Evolutionary conservation across 1,140 invertebrate genomes (phyloP), one percentile per base, ranked within the genome.

Genomic region (Heterodera schachtii): DNA sequence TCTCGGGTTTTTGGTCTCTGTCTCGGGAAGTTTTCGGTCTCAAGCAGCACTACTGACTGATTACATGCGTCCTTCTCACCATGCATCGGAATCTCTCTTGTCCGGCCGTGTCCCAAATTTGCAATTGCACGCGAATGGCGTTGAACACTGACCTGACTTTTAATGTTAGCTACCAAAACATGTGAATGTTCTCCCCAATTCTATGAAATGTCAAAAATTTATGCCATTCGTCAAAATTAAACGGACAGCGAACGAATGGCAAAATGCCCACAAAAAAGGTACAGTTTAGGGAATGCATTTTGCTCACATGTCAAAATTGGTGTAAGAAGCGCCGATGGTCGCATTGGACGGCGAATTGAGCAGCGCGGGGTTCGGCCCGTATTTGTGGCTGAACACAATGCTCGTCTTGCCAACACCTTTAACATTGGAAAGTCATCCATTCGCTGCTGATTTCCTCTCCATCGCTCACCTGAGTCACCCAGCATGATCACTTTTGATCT

Each of bases 21-120:
- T 31, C 31, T 31, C 31, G 31, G 1, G 31, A 31, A 31, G 31
- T 31, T 31, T 31, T 31, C 31, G 31, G 31, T 31, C 31, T 31
- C 31, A 31, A 31, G 31, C 31, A 31, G 31, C 31, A 31, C 31
- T 31, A 31, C 31, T 31, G 31, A 31, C 31, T 31, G 31, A 31
- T 31, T 31, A 49, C 76, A 44, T 19, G 71, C 31, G 31, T 8
- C 46, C 31, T 71, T 16, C 44, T 16, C 16, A 57, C 81, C 81
- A 99, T 91, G 0, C 94, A 96, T 90, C 97, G 96, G 91, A 98
- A 99, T 87, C 97, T 93, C 91, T 99, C 97, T 90, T 99, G 97
- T 19, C 97, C 97, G 82, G 97, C 97, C 79, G 97, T 99, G 88
- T 99, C 97, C 78, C 69, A 67, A 19, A 52, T 16, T n/a, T 47